Percentiles rank a stretch among this genome's conserved stretches.
phyloP scores from a whole-genome alignment of 1,140 invertebrate species.

The Bombus consobrinus region DNA sequence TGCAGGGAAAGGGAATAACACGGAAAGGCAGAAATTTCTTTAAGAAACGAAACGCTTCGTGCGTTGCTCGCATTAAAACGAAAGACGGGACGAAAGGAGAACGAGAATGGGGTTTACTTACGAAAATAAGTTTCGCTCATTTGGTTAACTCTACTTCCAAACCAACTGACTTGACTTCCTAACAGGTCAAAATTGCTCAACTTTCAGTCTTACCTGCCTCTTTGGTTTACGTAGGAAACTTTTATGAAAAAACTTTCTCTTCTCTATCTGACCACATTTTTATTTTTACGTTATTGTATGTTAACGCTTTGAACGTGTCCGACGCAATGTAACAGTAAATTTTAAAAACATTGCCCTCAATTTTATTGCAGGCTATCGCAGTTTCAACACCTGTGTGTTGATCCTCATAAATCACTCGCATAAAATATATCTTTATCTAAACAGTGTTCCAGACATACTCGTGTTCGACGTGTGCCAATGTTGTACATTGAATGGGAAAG shows the following conservation, averaged over 20 bases:
- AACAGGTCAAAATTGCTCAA: not conserved
- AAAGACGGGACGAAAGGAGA: not conserved
- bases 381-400: too few relatives aligned
- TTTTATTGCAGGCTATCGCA: too few relatives aligned
- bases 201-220: not conserved
- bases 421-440: not conserved
- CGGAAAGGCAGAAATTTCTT: not conserved
- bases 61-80: not conserved
- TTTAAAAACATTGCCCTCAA: too few relatives aligned
- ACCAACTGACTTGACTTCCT: conserved; percentile 1
- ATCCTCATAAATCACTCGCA: too few relatives aligned
- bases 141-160: not conserved
- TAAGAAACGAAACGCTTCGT: conserved; percentile 1
- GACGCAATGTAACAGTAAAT: not conserved
- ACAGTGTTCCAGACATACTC: not conserved
- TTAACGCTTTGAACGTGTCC: too few relatives aligned
- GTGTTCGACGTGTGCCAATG: not conserved
- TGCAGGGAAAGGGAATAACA: not conserved
- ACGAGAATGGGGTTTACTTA: not conserved
- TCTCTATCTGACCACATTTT: not conserved
- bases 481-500: not conserved
- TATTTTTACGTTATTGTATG: not conserved
- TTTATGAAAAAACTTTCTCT: conserved; percentile 6
- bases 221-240: not conserved
- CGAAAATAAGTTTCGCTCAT: not conserved